phyloP scores from a whole-genome alignment of 2,113 vertebrate genomes.

The Anguilla rostrata region DNA sequence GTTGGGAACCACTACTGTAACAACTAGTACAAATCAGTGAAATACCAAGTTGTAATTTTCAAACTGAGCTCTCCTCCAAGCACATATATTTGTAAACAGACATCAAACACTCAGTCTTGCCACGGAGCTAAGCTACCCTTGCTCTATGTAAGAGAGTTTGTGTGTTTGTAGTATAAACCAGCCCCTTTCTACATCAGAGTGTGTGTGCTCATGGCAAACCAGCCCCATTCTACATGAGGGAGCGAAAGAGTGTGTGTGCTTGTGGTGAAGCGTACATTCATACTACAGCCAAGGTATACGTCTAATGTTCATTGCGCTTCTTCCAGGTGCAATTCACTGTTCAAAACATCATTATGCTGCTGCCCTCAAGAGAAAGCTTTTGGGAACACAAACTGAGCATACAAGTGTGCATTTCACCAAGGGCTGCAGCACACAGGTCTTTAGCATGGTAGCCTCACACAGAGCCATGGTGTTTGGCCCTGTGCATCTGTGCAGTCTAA shows the following conservation, averaged over 20 bases:
- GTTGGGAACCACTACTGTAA: too few relatives aligned
- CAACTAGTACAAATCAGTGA: too few relatives aligned
- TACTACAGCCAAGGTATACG: background rate
- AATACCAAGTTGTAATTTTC: background rate
- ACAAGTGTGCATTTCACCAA: background rate
- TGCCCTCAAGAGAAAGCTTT: slow-evolving; percentile 15
- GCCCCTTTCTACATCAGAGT: too few relatives aligned
- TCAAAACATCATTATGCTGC: background rate
- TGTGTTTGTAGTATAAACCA: too few relatives aligned
- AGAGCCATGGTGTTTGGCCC: background rate
- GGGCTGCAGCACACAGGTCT: background rate
- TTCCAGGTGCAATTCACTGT: background rate
- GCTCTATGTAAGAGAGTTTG: too few relatives aligned
- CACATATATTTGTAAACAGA: background rate
- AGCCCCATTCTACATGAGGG: too few relatives aligned
- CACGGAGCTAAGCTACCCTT: too few relatives aligned
- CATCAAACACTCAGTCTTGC: background rate
- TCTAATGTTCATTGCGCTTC: background rate
- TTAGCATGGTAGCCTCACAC: background rate
- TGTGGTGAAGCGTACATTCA: background rate
- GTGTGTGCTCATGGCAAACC: too few relatives aligned
- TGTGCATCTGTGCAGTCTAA: background rate
- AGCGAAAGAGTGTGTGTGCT: background rate
- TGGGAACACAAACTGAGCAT: background rate
- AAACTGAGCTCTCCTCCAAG: background rate